Percentiles rank a stretch among this genome's conserved stretches.
Conservation (phyloP, 2,888 invertebrate species). For the Pollenia angustigena region DNA sequence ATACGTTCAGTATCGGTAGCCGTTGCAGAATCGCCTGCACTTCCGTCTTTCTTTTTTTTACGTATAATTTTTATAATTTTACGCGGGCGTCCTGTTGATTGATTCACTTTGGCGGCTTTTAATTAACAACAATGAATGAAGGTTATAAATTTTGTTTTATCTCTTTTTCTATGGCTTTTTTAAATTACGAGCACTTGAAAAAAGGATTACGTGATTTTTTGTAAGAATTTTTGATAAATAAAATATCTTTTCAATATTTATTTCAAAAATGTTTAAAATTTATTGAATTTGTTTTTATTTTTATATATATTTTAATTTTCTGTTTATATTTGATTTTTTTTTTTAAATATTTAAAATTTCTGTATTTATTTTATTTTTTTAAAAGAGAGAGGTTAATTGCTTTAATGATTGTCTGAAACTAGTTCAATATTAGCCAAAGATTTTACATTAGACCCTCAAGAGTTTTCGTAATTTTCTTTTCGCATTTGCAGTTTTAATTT, state of each 20-base stretch:
- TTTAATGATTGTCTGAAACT: conserved; percentile 71
- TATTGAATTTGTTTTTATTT: too few species aligned
- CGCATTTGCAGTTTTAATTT: conserved; percentile 49
- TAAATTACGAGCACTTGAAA: neutral
- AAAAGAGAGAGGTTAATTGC: conserved; percentile 70
- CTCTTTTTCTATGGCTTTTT: conserved; percentile 25
- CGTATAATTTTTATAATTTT: conserved; percentile 79
- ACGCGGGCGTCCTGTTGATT: conserved; percentile 78
- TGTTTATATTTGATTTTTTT: conserved; percentile 43
- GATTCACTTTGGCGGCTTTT: conserved; percentile 76
- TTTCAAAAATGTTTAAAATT: conserved; percentile 23
- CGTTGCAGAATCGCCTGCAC: conserved; percentile 66
- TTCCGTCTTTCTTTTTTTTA: conserved; percentile 78
- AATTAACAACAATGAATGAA: conserved; percentile 10
- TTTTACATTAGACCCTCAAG: conserved; percentile 70
- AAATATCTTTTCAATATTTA: neutral
- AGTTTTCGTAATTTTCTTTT: conserved; percentile 49
- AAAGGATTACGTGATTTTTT: conserved; percentile 18
- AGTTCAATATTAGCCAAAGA: conserved; percentile 70
- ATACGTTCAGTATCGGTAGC: conserved; percentile 76
- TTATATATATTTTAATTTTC: neutral
- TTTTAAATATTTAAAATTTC: conserved; percentile 44
- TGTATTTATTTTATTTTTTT: conserved; percentile 30
- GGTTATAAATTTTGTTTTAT: conserved; percentile 7
- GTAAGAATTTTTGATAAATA: too few species aligned